Base-by-base conservation (phyloP, 1,140 invertebrate species). In the Notospermus geniculatus region DNA sequence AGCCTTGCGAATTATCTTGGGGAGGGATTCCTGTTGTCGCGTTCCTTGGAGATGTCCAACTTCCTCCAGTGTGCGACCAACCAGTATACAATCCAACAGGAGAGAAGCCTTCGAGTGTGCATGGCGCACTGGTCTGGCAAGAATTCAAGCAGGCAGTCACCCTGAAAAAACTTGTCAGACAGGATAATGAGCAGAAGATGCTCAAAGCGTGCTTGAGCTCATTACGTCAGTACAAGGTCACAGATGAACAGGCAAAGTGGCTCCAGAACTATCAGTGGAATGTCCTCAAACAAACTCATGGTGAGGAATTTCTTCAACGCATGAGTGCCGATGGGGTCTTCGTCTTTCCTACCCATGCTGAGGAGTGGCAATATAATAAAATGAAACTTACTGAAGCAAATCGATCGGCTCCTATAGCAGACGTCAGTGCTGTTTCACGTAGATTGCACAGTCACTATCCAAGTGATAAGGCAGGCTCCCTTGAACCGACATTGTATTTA, bases 11-110 rank as follows among this genome's bases (percentile, higher is more conserved):
- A 45, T 13, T 57, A 58, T 59, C 59, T 30, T 69, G 62, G 65
- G 68, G 64, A 17, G 62, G 61, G 4, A 13, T 66, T 9, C 61
- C 67, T 19, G 62, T 71, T 32, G 69, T 70, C 28, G 57, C 63
- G 1, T 62, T 70, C 56, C 57, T 65, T 58, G 62, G 65, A 29
- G 64, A 66, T 67, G 63, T 70, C 1, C 68, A 65, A 41, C 54
- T 67, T 9, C 68, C 65, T 25, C 68, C 65, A 41, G 68, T 70
- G 2, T 57, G 59, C 25, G 62, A 70, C 59, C 25, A 41, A 19
- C 63, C 61, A 28, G 60, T 70, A 2, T 67, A 67, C 41, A 45
- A 62, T 19, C 59, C 50, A 11, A 56, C 41, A 9, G 30, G 29
- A 39, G 55, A 43, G 23, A 15, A 9, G 29, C 53, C 62, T 28